Conservation (phyloP, 2,888 invertebrate genomes). For the Lasioglossum malachurum region DNA sequence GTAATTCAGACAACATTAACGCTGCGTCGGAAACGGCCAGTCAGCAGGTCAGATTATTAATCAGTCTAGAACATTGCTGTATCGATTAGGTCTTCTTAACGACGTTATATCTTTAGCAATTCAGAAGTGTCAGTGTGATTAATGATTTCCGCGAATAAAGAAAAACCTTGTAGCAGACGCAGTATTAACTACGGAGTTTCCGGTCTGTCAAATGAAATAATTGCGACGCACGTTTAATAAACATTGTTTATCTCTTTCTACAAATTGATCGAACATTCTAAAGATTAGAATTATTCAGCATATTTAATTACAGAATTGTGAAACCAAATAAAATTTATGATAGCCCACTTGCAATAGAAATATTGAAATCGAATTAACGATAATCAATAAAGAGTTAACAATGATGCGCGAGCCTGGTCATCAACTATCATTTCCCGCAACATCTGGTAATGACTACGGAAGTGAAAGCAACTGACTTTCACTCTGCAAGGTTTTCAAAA, state of each 20-base stretch:
- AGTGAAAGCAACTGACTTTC: conserved; percentile 30
- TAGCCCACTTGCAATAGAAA: no score
- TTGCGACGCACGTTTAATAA: not conserved
- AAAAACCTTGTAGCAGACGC: not conserved
- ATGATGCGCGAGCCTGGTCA: conserved; percentile 22
- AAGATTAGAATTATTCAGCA: not conserved
- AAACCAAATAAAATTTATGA: not conserved
- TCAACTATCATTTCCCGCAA: conserved; percentile 12
- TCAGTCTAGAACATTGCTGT: conserved; percentile 7
- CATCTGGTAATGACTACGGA: conserved; percentile 21
- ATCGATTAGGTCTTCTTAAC: conserved; percentile 9
- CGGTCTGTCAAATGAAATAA: not conserved
- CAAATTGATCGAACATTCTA: not conserved
- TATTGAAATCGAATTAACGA: not conserved
- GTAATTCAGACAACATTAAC: not conserved
- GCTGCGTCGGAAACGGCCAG: not conserved
- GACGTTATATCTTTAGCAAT: conserved; percentile 6
- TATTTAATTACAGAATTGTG: not conserved
- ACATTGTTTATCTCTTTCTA: not conserved
- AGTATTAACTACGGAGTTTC: conserved; percentile 2
- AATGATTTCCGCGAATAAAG: conserved; percentile 11
- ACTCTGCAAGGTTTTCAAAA: conserved; percentile 21
- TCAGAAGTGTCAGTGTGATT: conserved; percentile 14
- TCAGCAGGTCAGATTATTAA: not conserved
- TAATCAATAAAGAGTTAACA: not conserved